Evolutionary conservation across 1,140 invertebrate species (phyloP).

Genomic region (Penaeus vannamei): DNA sequence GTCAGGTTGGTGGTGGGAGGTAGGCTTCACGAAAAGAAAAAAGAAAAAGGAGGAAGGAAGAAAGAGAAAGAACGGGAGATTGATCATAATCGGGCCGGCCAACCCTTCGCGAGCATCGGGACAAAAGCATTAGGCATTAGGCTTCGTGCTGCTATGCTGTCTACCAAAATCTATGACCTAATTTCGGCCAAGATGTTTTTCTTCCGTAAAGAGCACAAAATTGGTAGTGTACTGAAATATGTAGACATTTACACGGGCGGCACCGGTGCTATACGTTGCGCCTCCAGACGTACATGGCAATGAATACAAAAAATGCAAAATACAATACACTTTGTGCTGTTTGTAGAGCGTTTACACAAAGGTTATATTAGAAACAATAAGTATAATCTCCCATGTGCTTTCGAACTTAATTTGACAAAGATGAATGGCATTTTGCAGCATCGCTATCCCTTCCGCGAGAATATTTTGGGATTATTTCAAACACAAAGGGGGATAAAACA

Average conservation of each 20-base stretch:
- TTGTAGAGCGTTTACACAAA: background rate
- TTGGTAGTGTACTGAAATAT: slow-evolving; percentile 39
- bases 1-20: too few species aligned
- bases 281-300: slow-evolving; percentile 22
- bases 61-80: background rate
- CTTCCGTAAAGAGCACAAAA: slow-evolving; percentile 47
- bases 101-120: too few species aligned
- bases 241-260: slow-evolving; percentile 21
- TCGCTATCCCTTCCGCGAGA: too few species aligned
- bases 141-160: background rate
- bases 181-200: slow-evolving; percentile 46
- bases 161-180: slow-evolving; percentile 49
- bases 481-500: too few species aligned
- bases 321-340: slow-evolving; percentile 34
- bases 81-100: too few species aligned
- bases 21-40: background rate
- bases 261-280: too few species aligned
- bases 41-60: background rate
- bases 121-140: slow-evolving; percentile 32
- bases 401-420: too few species aligned
- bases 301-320: slow-evolving; percentile 38
- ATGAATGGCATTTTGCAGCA: too few species aligned
- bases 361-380: slow-evolving; percentile 26
- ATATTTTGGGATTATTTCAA: too few species aligned
- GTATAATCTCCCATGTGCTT: too few species aligned